Evolutionary conservation across 1,140 invertebrate species (phyloP), one percentile per base, ranked within the genome.

Genomic region (Drosophila gunungcola): DNA sequence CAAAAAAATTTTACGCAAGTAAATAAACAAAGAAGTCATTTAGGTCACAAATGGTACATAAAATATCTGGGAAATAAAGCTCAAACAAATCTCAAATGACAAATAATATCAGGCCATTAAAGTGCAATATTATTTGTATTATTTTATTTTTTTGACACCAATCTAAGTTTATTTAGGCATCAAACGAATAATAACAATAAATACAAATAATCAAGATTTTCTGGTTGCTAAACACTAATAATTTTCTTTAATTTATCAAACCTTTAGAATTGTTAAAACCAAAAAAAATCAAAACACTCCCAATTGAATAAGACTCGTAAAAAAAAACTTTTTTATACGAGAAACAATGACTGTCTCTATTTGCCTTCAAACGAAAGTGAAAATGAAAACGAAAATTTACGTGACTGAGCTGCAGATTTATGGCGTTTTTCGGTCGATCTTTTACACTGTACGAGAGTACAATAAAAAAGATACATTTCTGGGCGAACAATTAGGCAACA

Each of bases 391-490:
- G 45, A 75, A 74, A 74, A 53, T 73, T 52, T 68, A 84, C 81
- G 81, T 84, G 81, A 85, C 56, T 45, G 62, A 51, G 49, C 57
- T 70, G 56, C 73, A 81, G 79, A 78, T 83, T 78, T 78, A 61
- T 61, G 61, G 54, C 43, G 42, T 60, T 53, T 64, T 42, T 13
- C 42, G 38, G 68, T 32, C 62, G 64, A 63, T 70, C 16, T 60
- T 62, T 42, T 64, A 54, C 73, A 85, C 73, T 39, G 67, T 27
- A 51, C 45, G 62, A 46, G 64, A 45, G 61, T 69, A 43, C 41
- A 39, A 68, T 69, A 68, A 49, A 46, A 53, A 45, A 67, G 41
- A 62, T 39, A 60, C 58, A 65, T 67, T 49, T 73, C 57, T 69
- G 49, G 48, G 16, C 75, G 39, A 58, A 54, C 77, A 79, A 73